These are phyloP conservation scores for Gadus chalcogrammus DNA, from an alignment of 2,113 vertebrate genomes.

Conservation along the genomic window DNA sequence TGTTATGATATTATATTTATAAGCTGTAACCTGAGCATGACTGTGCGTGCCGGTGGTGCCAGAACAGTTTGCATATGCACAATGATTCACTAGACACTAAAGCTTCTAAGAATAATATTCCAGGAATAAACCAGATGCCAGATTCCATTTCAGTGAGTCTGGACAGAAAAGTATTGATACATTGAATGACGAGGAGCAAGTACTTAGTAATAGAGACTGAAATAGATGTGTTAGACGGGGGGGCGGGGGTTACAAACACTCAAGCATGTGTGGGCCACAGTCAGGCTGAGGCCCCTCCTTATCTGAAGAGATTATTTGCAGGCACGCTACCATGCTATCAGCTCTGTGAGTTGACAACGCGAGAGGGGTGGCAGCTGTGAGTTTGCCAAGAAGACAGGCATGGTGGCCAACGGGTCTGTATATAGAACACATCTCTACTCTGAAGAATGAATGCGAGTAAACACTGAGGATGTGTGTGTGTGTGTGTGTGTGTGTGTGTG, in stretches of 20 bases:
- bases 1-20: too few species aligned
- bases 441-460: too few species aligned
- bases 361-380: slow-evolving; percentile 37
- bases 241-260: slow-evolving; percentile 36
- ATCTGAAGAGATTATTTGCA: slow-evolving; percentile 53
- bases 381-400: slow-evolving; percentile 27
- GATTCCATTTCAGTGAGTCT: slow-evolving; percentile 38
- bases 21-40: too few species aligned
- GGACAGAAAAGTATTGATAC: slow-evolving; percentile 5
- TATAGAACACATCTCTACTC: neutral
- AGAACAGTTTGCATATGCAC: neutral
- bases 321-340: slow-evolving; percentile 37
- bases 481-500: too few species aligned
- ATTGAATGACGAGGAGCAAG: slow-evolving; percentile 30
- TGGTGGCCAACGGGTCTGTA: slow-evolving; percentile 9
- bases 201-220: slow-evolving; percentile 44
- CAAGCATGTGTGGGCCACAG: slow-evolving; percentile 28
- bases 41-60: neutral
- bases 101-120: too few species aligned
- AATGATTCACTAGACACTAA: too few species aligned
- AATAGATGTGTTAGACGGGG: slow-evolving; percentile 34
- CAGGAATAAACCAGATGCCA: neutral
- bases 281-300: slow-evolving; percentile 40
- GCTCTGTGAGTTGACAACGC: slow-evolving; percentile 42
- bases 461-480: too few species aligned